These are phyloP conservation scores for Fulica atra DNA, from an alignment of 2,113 vertebrate species.

Conservation along the genomic window DNA sequence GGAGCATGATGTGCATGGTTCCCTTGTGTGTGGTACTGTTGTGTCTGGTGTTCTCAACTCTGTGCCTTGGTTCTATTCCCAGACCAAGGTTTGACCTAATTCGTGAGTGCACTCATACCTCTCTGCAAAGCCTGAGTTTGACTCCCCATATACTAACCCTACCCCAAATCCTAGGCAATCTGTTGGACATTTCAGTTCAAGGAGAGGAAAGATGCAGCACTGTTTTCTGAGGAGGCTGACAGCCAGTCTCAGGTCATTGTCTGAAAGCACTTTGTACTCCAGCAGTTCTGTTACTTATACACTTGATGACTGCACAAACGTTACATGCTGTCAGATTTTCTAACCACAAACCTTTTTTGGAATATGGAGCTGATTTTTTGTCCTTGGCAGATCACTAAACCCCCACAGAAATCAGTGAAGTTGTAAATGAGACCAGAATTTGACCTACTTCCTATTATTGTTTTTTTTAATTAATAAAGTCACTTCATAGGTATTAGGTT, in stretches of 20 bases:
- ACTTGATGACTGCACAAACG: neutral
- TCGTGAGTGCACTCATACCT: neutral
- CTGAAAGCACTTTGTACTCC: neutral
- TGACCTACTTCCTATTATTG: neutral
- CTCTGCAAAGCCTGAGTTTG: neutral
- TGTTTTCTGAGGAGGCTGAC: neutral
- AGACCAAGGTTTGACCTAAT: neutral
- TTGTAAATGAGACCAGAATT: neutral
- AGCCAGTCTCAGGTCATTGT: neutral
- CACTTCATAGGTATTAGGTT: neutral
- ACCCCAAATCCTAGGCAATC: neutral
- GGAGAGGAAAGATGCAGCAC: neutral
- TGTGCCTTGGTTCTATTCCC: neutral
- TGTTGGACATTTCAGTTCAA: neutral
- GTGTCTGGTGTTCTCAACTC: neutral
- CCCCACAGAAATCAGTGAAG: neutral
- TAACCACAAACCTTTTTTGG: neutral
- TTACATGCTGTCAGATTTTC: neutral
- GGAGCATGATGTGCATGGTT: too few relatives aligned
- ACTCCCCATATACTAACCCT: neutral
- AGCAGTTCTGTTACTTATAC: neutral
- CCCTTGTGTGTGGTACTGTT: neutral
- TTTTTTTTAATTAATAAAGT: neutral
- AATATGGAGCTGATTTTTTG: neutral
- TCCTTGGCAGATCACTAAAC: neutral